Evolutionary conservation across 1,140 invertebrate genomes (phyloP), one percentile per base, ranked within the genome.

Genomic region (Tetramorium parvispinum): DNA sequence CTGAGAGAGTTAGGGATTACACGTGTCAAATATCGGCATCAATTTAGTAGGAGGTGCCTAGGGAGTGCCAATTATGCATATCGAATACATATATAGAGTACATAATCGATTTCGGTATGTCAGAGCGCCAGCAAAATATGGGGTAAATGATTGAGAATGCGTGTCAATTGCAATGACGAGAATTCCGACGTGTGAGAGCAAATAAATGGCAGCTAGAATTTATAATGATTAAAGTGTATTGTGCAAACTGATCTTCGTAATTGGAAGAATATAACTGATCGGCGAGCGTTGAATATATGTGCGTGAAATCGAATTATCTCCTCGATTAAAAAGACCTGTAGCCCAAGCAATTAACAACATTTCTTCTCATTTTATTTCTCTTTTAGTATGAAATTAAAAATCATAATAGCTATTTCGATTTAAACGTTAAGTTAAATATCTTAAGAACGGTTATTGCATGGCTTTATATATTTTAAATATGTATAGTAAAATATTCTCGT

Each of bases 11-110:
- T 21, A 55, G 10, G 49, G n/a, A 83, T 83, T 75, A 83, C 68
- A 83, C n/a, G 79, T 83, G 68, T 83, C 79, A 83, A 75, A 83
- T 83, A 83, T 83, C 53, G 18, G 51, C 65, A 57, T 82, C 24
- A 73, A 83, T 83, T 75, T 83, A 59, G 53, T 13, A 24, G 18
- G 13, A 83, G 68, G 53, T 75, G 27, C n/a, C 40, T 55, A 27
- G 68, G 24, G 53, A 83, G 53, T 75, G 68, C 40, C 79, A 83
- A 83, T 83, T 83, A 83, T 83, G 40, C 79, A 83, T 61, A 83
- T 83, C 43, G 40, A 75, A 83, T 75, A 61, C 68, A 49, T 83
- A 59, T 49, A 61, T 40, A 1, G 6, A 71, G 53, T 21, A 49
- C n/a, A 75, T 83, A 59, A 83, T 83, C 79, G 79, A 83, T 83